Evolutionary conservation across 2,888 invertebrate genomes (phyloP), one percentile per base, ranked within the genome.

Genomic region (Nasonia oneida): DNA sequence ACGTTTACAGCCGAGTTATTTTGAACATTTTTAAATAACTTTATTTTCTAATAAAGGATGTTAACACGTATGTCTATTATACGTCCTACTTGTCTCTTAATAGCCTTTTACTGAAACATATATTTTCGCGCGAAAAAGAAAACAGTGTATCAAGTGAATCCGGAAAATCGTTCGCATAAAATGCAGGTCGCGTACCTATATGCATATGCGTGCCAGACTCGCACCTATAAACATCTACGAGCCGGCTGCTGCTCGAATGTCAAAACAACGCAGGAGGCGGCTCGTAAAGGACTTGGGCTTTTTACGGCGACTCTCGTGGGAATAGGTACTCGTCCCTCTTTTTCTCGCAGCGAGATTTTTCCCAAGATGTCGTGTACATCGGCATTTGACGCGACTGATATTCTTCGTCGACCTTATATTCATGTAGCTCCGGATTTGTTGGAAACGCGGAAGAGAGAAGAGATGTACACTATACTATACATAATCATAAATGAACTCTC

Each of bases 211-310:
- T 15, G 39, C 33, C 8, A 8, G 1, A 61, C n/a, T 61, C 1
- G 10, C n/a, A 23, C n/a, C 71, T 42, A 39, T 42, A 6, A n/a
- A 6, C n/a, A 14, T 18, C 42, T 8, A 8, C 23, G 39, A 18
- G 6, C 4, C 8, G 18, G 18, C 12, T 42, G 8, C 18, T 12
- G 39, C 73, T n/a, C 23, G n/a, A 73, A 73, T 42, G n/a, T 73
- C 42, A 73, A 73, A 73, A 73, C 39, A 42, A 47, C 47, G 10
- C 3, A 8, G 18, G 10, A 18, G 57, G 57, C n/a, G 12, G 42
- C 73, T 75, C 50, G 74, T 75, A 75, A 75, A 75, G 50, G 74
- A 50, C 47, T 75, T 15, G 42, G 50, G 50, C 50, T 75, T 29
- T 75, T 75, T 75, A 75, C 74, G 23, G 29, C 33, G 18, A 29